Base-by-base conservation (phyloP, 2,888 invertebrate species). In the Reticulitermes lucifugus region DNA sequence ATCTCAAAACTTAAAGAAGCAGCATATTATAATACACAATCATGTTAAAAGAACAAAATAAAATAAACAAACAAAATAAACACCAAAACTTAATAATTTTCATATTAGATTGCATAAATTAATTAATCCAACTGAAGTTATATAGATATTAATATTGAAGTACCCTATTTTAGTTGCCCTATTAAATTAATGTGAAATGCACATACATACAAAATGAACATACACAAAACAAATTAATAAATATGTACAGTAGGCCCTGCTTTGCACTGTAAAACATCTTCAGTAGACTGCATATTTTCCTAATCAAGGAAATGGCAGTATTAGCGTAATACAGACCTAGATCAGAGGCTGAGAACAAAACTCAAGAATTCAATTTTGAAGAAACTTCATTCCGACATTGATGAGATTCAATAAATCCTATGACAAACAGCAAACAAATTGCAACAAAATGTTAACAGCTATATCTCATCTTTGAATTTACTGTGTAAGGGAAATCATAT, bases 1-100 rank as follows among this genome's bases (percentile, higher is more conserved):
- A 86, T 83, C 80, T 77, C 83, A 85, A 85, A 86, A 84, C 79
- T 79, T 79, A 85, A 85, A 86, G 85, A 83, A 82, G 73, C 84
- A 79, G 84, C 77, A 75, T 65, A 84, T 46, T 70, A 71, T 79
- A 85, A 86, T 85, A 82, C 85, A 86, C 82, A 83, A 83, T 43
- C 46, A 81, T 85, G 84, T 84, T 85, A 85, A 83, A 85, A 46
- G 59, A 83, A 9, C 46, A 81, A 83, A 82, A 86, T 79, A 79
- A 70, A 79, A 83, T 85, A 85, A 77, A 79, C 71, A 85, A 84
- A 85, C 43, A 81, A 81, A 75, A 81, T 84, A 84, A 59, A 79
- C 79, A 79, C 60, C 84, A 84, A 79, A 84, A 75, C 75, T 5
- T 73, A 41, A 77, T 77, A 60, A 81, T 65, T 81, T 82, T 75